A percentile compares a stretch with the other conserved stretches of the same genome.
Evolutionary conservation across 1,140 invertebrate genomes (phyloP).

Genomic region (Drosophila prosaltans): DNA sequence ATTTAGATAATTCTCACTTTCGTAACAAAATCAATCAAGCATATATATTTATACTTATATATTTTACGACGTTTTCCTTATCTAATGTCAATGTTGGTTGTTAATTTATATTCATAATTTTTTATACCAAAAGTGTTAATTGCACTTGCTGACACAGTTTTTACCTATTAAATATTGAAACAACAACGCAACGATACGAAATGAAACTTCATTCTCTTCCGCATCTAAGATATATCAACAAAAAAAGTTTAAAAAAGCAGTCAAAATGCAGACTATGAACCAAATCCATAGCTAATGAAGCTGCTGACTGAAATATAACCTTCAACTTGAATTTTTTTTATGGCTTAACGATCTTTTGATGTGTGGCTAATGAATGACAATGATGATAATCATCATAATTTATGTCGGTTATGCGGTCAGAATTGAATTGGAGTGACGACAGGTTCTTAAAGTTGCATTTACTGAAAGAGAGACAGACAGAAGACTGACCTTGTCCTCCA

Average conservation of each 20-base stretch:
- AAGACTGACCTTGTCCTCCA: constrained; percentile 39
- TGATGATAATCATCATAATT: constrained; percentile 8
- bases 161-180: constrained; percentile 29
- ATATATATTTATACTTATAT: no score
- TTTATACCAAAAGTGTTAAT: constrained; percentile 42
- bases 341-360: constrained; percentile 33
- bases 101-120: constrained; percentile 1
- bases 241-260: neutral
- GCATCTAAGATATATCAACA: constrained; percentile 36
- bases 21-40: constrained; percentile 8
- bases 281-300: constrained; percentile 70
- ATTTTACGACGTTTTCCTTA: constrained; percentile 7
- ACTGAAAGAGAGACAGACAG: neutral
- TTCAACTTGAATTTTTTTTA: constrained; percentile 68
- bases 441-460: constrained; percentile 49
- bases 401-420: constrained; percentile 52
- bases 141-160: constrained; percentile 56
- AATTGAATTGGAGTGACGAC: constrained; percentile 37
- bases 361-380: constrained; percentile 35
- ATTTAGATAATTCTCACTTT: constrained; percentile 27
- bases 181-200: constrained; percentile 1
- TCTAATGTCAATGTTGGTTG: constrained; percentile 43
- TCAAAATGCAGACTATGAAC: constrained; percentile 73
- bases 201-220: constrained; percentile 46
- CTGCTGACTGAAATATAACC: constrained; percentile 54